Base-by-base conservation (phyloP, 2,113 vertebrate genomes). In the Uria aalge region DNA sequence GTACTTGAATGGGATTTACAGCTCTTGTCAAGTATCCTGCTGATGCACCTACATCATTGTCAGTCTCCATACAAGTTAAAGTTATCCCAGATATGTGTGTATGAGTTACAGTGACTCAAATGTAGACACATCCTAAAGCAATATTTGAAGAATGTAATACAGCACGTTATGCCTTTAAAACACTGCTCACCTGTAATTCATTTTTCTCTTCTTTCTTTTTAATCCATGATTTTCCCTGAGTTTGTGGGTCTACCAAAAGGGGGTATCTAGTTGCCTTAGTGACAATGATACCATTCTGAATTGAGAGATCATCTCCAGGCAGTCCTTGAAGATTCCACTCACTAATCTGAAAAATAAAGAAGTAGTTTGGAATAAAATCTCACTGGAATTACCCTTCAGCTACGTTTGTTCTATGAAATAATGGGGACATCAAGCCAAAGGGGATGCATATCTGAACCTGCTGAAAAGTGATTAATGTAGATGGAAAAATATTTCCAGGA, bases 221-320 rank as follows among this genome's bases (percentile, higher is more conserved):
- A 95, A 98, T 98, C 98, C 98, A 98, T 7, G 85, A 94, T 96
- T 98, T 98, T 30, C 98, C 98, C 96, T 98, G 98, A 64, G 98
- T 98, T 41, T 98, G 98, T 64, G 98, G 98, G 41, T 98, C 98
- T 88, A 98, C 96, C 66, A 98, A 88, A 72, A 98, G 98, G 5
- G 98, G 98, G n/a, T 98, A 98, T 92, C 98, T 98, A 29, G 98
- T 96, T 82, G 98, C 98, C 72, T 98, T 98, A 45, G 98, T 98
- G 77, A 98, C 98, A 95, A 98, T 98, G 23, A 98, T 98, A 62
- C 98, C 98, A 80, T 98, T 98, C 95, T 98, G 98, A 97, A 98
- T 98, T 64, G 98, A 98, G 53, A 98, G 97, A 63, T 98, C 97
- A 85, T 98, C 98, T 96, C 98, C 97, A 56, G 98, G 98, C 36